A percentile compares a stretch with the other conserved stretches of the same genome.
These are phyloP conservation scores for Strigamia maritima DNA, from an alignment of 2,888 invertebrate genomes.

Conservation along the genomic window DNA sequence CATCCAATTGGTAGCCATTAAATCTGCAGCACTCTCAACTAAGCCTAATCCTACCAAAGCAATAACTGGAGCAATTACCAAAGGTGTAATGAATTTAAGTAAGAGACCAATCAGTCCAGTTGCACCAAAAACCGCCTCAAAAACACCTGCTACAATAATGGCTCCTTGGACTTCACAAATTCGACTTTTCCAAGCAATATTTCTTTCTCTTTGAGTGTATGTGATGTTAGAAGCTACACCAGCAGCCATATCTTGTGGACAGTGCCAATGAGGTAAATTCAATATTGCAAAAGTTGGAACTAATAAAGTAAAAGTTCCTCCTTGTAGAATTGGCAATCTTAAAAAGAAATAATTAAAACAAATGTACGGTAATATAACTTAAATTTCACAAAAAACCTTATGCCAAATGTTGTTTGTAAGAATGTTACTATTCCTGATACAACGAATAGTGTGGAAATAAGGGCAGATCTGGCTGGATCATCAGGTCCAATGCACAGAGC, in stretches of 20 bases:
- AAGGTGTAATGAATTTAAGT: slow-evolving; percentile 72
- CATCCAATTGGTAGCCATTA: slow-evolving; percentile 81
- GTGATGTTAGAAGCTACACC: not conserved
- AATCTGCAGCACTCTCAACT: slow-evolving; percentile 73
- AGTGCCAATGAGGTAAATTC: slow-evolving; percentile 68
- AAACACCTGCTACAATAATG: slow-evolving; percentile 71
- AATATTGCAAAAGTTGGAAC: slow-evolving; percentile 74
- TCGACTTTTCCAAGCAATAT: not conserved
- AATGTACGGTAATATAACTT: not conserved
- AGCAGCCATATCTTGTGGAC: slow-evolving; percentile 56
- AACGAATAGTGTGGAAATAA: slow-evolving; percentile 78
- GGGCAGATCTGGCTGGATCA: slow-evolving; percentile 69
- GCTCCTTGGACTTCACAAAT: slow-evolving; percentile 65
- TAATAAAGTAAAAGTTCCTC: slow-evolving; percentile 75
- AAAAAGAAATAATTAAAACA: not conserved
- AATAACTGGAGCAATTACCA: slow-evolving; percentile 80
- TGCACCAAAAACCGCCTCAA: slow-evolving; percentile 70
- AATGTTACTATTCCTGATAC: slow-evolving; percentile 73
- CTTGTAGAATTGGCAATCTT: slow-evolving; percentile 50
- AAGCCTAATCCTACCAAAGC: slow-evolving; percentile 78
- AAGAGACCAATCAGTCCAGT: slow-evolving; percentile 70
- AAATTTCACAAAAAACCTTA: slow-evolving; percentile 57
- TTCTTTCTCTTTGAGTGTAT: not conserved
- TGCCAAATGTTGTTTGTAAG: slow-evolving; percentile 70
- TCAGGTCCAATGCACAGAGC: slow-evolving; percentile 55